Percentiles rank a stretch among this genome's conserved stretches.
phyloP scores from a whole-genome alignment of 2,113 vertebrate genomes.

The Pandion haliaetus region DNA sequence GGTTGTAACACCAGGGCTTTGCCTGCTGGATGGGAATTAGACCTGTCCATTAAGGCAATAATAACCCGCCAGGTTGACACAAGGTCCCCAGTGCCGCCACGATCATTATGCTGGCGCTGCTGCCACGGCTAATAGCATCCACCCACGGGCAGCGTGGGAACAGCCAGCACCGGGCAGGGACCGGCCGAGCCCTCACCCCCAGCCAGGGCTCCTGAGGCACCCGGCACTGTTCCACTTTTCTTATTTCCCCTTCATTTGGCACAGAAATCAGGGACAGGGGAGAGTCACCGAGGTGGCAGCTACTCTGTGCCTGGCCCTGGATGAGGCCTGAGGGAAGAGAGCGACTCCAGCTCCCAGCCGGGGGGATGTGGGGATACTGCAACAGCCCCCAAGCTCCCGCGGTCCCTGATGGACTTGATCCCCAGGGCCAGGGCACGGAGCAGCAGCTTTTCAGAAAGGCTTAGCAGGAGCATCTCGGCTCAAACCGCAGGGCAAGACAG shows the following conservation, averaged over 20 bases:
- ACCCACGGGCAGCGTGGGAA: rapidly evolving
- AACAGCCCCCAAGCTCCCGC: background rate
- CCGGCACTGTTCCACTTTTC: no score
- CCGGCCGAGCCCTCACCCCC: rapidly evolving
- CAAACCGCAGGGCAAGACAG: rapidly evolving
- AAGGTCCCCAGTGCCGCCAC: background rate
- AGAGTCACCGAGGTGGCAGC: background rate
- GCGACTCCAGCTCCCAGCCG: rapidly evolving
- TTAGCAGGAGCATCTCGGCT: background rate
- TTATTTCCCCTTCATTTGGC: background rate
- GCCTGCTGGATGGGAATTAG: background rate
- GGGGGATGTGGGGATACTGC: background rate
- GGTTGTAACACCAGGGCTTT: background rate
- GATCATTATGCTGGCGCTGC: background rate
- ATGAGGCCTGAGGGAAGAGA: background rate
- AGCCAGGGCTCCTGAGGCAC: background rate
- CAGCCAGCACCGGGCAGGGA: background rate
- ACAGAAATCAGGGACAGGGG: background rate
- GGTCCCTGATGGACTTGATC: rapidly evolving
- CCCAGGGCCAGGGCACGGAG: background rate
- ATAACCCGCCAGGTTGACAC: background rate
- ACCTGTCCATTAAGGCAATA: background rate
- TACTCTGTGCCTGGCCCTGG: background rate
- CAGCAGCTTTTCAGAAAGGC: background rate
- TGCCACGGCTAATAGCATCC: rapidly evolving